Evolutionary conservation across 2,797 vertebrate species (phyloP).

Genomic region (Melanotaenia nigrans): DNA sequence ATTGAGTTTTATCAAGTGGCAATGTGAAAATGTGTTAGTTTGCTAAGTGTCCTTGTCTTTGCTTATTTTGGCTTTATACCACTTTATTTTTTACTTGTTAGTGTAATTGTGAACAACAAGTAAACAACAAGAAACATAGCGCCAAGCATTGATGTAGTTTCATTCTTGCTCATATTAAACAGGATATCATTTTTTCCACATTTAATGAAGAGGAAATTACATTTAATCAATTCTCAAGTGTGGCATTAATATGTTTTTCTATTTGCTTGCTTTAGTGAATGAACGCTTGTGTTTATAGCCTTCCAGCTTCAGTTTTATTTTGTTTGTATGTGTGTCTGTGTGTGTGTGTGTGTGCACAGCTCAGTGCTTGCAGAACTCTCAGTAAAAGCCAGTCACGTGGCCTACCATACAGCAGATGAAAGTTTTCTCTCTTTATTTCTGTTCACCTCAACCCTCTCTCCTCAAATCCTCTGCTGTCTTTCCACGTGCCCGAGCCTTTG

Average conservation of each 20-base stretch:
- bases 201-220: conserved; percentile 36
- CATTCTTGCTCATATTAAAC: background rate
- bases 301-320: conserved; percentile 32
- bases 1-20: conserved; percentile 20
- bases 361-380: conserved; percentile 35
- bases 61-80: conserved; percentile 20
- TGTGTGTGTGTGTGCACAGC: conserved; percentile 4
- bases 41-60: conserved; percentile 25
- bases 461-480: conserved; percentile 4
- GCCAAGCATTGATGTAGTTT: background rate
- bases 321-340: conserved; percentile 24
- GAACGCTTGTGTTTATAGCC: conserved; percentile 32
- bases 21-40: conserved; percentile 23
- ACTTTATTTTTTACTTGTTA: conserved; percentile 26
- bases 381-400: conserved; percentile 30
- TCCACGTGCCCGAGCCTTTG: conserved; percentile 35
- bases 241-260: conserved; percentile 18
- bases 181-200: conserved; percentile 10
- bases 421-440: conserved; percentile 16
- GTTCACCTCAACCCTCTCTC: background rate
- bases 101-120: conserved; percentile 6
- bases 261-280: conserved; percentile 46
- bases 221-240: conserved; percentile 23
- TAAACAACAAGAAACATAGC: background rate
- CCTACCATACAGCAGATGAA: background rate